Conservation (phyloP, 92 coral and sea anemone species). For the Galaxea fascicularis region DNA sequence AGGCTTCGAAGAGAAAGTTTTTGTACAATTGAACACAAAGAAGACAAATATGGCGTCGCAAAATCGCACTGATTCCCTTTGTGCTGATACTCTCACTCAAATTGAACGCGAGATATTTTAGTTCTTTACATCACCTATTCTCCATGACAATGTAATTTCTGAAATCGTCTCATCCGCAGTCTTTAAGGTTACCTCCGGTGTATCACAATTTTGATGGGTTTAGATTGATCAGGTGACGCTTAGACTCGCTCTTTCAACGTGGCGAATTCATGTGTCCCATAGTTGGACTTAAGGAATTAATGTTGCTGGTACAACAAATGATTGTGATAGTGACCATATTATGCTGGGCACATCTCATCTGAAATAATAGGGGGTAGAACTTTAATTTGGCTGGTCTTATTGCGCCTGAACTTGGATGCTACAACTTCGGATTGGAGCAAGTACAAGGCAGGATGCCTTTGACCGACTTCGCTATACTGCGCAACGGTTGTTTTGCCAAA, state of each 20-base stretch:
- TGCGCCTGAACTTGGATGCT: not conserved
- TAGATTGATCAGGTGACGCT: not conserved
- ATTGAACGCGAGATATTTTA: not conserved
- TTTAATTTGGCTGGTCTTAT: not conserved
- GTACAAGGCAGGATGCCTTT: too few relatives aligned
- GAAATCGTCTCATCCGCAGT: not conserved
- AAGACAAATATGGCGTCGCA: conserved; percentile 8
- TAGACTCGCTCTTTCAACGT: not conserved
- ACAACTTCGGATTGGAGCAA: not conserved
- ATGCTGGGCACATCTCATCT: not conserved
- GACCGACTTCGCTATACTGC: too few relatives aligned
- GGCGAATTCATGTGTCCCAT: not conserved
- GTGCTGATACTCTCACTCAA: not conserved
- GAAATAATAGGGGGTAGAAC: not conserved
- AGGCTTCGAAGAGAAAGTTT: not conserved
- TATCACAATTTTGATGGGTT: not conserved
- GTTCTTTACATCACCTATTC: not conserved
- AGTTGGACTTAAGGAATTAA: not conserved
- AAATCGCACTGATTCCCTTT: not conserved
- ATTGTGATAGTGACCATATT: not conserved
- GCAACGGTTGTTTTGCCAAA: too few relatives aligned
- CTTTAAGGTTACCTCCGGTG: not conserved
- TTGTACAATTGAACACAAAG: too few relatives aligned
- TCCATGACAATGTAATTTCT: not conserved
- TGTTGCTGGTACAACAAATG: not conserved